A percentile compares a stretch with the other conserved stretches of the same genome.
phyloP scores from a whole-genome alignment of 37 sponge, comb jelly and placozoan genomes.

The Aplysina aerophoba region DNA sequence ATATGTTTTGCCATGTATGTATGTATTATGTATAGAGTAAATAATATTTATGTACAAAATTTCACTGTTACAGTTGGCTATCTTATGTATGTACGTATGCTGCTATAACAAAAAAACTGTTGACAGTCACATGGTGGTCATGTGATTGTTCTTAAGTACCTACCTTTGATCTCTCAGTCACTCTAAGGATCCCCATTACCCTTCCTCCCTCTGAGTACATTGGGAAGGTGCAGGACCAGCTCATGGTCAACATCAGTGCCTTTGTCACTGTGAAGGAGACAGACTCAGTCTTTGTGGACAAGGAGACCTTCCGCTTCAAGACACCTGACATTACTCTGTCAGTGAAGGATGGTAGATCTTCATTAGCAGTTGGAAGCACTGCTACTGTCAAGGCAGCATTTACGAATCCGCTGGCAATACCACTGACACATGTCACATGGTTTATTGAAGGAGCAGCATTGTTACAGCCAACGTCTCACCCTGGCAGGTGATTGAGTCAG shows the following conservation, averaged over 20 bases:
- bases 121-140: no score
- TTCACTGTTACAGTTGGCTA: no score
- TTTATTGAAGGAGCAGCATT: slow-evolving; percentile 2
- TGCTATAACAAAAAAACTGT: no score
- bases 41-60: no score
- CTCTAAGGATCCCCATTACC: not conserved
- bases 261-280: slow-evolving; percentile 41
- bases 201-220: slow-evolving; percentile 37
- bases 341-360: not conserved
- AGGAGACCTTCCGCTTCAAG: slow-evolving; percentile 35
- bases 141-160: no score
- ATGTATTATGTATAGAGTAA: no score
- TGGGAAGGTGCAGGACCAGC: slow-evolving; percentile 34
- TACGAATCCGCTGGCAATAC: not conserved
- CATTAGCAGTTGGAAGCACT: no score
- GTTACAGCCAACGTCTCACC: no score
- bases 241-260: slow-evolving; percentile 36
- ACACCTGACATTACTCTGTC: not conserved
- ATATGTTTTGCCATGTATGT: no score
- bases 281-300: not conserved
- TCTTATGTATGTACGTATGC: no score
- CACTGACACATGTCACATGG: not conserved
- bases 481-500: no score
- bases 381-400: not conserved
- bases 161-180: no score